phyloP scores from a whole-genome alignment of 2,888 invertebrate species.

The Caenorhabditis sp. region DNA sequence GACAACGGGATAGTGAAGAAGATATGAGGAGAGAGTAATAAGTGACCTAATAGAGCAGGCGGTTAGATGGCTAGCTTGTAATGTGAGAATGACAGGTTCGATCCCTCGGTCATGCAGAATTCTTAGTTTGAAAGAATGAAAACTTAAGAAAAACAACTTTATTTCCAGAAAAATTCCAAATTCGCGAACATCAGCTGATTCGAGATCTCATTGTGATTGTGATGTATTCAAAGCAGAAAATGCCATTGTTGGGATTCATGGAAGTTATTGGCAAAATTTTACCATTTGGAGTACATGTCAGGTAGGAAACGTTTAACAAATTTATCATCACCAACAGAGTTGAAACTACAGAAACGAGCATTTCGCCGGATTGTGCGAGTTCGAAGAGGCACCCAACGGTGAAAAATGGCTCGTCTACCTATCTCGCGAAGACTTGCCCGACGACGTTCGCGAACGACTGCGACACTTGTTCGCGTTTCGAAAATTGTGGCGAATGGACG shows the following conservation, averaged over 20 bases:
- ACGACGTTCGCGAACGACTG: conserved; percentile 22
- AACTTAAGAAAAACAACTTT: background rate
- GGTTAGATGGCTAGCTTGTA: no score
- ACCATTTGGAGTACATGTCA: conserved; percentile 16
- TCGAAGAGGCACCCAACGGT: conserved; percentile 13
- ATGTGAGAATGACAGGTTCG: no score
- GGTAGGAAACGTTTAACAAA: background rate
- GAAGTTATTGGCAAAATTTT: conserved; percentile 17
- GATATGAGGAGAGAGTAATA: no score
- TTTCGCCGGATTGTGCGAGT: conserved; percentile 24
- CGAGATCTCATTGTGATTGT: conserved; percentile 21
- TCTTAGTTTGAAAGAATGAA: no score
- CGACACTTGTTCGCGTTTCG: conserved; percentile 22
- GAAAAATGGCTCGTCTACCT: conserved; percentile 24
- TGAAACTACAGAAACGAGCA: background rate
- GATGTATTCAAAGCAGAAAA: conserved; percentile 12
- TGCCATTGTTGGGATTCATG: conserved; percentile 14
- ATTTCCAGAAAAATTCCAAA: background rate
- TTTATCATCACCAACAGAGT: background rate
- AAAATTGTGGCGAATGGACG: conserved; percentile 30
- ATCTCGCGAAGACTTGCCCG: conserved; percentile 33
- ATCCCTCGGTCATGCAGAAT: no score
- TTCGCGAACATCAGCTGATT: background rate
- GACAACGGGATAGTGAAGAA: no score
- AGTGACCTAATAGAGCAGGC: no score